Evolutionary conservation across 2,797 vertebrate species (phyloP), one percentile per base, ranked within the genome.

Genomic region (Gallinago stenura): DNA sequence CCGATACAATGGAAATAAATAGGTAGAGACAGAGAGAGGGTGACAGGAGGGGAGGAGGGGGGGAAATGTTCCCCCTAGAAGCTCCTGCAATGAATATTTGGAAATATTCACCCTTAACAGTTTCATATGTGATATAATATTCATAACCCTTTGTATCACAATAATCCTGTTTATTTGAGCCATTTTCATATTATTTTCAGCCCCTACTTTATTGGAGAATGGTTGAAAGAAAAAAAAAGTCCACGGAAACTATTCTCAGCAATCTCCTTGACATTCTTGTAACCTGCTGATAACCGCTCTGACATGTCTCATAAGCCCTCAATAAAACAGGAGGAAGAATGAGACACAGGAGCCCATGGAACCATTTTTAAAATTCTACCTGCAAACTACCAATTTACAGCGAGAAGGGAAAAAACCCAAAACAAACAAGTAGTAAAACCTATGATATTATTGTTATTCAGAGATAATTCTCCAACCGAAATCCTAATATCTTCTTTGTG

Each of bases 341-440:
- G 45, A 33, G 28, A 62, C 48, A 62, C 28, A 68, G 28, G 39
- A 91, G 43, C 12, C 77, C 31, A 19, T 53, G 21, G 28, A 46
- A 75, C 25, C 70, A 61, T 39, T 90, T 96, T 58, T 43, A 87
- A 94, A 97, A 94, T 91, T 92, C 80, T 91, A 41, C 88, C 88
- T 79, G 53, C 58, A 37, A 78, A 57, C 60, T 83, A 93, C 16
- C n/a, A 58, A 48, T 92, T 93, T 95, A 83, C 46, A 33, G 17
- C 48, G 7, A 57, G 80, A 89, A 61, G 13, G n/a, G 15, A 31
- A 53, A 48, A 89, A 12, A 9, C 3, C 1, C 9, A 11, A 83
- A 45, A 61, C 46, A 87, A 19, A 37, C 13, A 88, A 43, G 68
- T 64, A 31, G 24, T 35, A 77, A 77, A 64, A 69, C 22, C 16